These are phyloP conservation scores for Halichoeres trimaculatus DNA, from an alignment of 2,113 vertebrate species.

Conservation along the genomic window DNA sequence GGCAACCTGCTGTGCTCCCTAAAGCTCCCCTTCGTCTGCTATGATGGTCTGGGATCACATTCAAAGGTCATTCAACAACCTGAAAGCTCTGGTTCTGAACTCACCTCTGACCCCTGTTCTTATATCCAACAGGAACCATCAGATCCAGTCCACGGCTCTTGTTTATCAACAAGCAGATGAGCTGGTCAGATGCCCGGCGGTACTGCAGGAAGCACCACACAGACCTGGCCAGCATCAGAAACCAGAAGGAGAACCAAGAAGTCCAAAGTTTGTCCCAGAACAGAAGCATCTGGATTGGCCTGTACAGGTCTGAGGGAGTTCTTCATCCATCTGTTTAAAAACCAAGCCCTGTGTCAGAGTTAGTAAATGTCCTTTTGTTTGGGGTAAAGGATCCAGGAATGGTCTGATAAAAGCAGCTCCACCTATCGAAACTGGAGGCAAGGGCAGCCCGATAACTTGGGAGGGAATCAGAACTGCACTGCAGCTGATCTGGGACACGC, in stretches of 20 bases:
- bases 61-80: background rate
- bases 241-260: background rate
- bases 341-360: no score
- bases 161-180: background rate
- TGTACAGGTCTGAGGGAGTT: slow-evolving; percentile 20
- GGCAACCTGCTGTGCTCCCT: background rate
- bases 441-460: slow-evolving; percentile 4
- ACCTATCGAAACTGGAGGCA: slow-evolving; percentile 6
- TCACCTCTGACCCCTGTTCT: no score
- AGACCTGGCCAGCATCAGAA: slow-evolving; percentile 19
- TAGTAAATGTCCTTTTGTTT: background rate
- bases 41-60: background rate
- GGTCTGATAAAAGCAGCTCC: slow-evolving; percentile 25
- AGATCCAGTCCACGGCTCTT: background rate
- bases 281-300: slow-evolving; percentile 30
- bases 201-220: slow-evolving; percentile 30
- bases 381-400: slow-evolving; percentile 15
- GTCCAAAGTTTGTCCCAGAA: background rate
- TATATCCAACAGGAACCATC: background rate
- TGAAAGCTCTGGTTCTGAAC: no score
- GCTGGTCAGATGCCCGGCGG: background rate
- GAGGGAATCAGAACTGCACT: background rate
- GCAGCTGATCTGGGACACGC: slow-evolving; percentile 14
- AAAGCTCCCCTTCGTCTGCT: slow-evolving; percentile 33
- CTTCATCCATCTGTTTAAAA: no score